Evolutionary conservation across 2,888 invertebrate species (phyloP), one percentile per base, ranked within the genome.

Genomic region (Xylota segnis): DNA sequence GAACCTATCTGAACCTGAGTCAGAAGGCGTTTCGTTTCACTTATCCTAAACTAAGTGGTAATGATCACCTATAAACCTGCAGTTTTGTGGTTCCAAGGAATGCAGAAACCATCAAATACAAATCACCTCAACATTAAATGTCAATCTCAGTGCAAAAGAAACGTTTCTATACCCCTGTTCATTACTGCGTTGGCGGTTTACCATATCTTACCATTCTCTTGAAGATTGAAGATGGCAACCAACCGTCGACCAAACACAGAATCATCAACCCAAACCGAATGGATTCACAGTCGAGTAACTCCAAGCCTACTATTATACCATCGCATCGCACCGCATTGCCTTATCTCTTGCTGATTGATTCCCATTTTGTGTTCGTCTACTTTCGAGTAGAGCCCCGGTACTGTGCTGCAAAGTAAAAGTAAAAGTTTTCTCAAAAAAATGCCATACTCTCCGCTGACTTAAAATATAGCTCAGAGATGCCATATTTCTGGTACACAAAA

Each of bases 271-370:
- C 43, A 65, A 68, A 54, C 66, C 83, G 29, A 65, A 66, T 65
- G 45, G 78, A 78, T 83, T 74, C 72, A 83, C 83, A 83, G 83
- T 79, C 74, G 72, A 74, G 74, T 79, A 74, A 79, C 43, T 63
- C 47, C 78, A 59, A 37, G 65, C 68, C 68, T 63, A 56, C 79
- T 74, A 83, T 83, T 74, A 83, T 78, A 78, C 61, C 78, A 83
- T 78, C 72, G 12, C 43, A 61, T 56, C 40, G 77, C 78, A 83
- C 72, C 72, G 12, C 43, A 61, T 56, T 40, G 77, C 74, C 74
- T 83, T 83, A 83, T 83, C 83, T 68, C 54, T 23, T 32, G 61
- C 79, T 83, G 83, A 83, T 83, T 83, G 83, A 83, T 83, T 83
- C 79, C 83, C 74, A 79, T 83, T 83, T 72, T 78, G 72, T 78